Percentiles rank a stretch among this genome's conserved stretches.
Evolutionary conservation across 2,888 invertebrate genomes (phyloP).

Genomic region (Neoascia interrupta): DNA sequence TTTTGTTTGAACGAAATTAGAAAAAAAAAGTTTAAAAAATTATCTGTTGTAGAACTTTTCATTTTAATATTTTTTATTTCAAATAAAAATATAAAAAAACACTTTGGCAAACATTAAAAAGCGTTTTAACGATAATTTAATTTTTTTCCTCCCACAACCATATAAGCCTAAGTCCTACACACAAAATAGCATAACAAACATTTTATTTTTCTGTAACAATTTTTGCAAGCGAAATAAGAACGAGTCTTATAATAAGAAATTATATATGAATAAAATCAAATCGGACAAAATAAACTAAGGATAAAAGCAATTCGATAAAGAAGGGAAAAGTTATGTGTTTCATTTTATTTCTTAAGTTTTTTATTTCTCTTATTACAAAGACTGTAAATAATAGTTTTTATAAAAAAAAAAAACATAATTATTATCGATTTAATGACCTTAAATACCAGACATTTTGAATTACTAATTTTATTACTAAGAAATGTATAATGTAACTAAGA

Average conservation of each 20-base stretch:
- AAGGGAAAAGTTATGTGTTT: constrained; percentile 12
- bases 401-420: constrained; percentile 31
- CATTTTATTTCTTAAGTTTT: constrained; percentile 35
- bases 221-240: constrained; percentile 19
- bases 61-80: constrained; percentile 33
- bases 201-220: constrained; percentile 29
- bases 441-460: constrained; percentile 58
- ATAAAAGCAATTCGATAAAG: constrained; percentile 36
- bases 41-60: neutral
- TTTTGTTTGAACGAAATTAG: constrained; percentile 60
- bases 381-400: constrained; percentile 68
- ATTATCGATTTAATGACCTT: constrained; percentile 67
- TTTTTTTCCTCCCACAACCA: constrained; percentile 54
- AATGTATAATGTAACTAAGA: constrained; percentile 59
- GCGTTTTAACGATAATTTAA: constrained; percentile 24
- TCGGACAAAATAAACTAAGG: constrained; percentile 37
- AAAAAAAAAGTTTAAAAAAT: constrained; percentile 11
- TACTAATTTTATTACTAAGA: constrained; percentile 65
- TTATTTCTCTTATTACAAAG: constrained; percentile 48
- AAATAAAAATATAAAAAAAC: constrained; percentile 4
- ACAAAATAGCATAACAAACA: constrained; percentile 56
- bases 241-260: constrained; percentile 4
- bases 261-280: constrained; percentile 36
- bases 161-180: constrained; percentile 68
- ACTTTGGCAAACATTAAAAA: constrained; percentile 52